Base-by-base conservation (phyloP, 2,888 invertebrate species). In the Phalera bucephala region DNA sequence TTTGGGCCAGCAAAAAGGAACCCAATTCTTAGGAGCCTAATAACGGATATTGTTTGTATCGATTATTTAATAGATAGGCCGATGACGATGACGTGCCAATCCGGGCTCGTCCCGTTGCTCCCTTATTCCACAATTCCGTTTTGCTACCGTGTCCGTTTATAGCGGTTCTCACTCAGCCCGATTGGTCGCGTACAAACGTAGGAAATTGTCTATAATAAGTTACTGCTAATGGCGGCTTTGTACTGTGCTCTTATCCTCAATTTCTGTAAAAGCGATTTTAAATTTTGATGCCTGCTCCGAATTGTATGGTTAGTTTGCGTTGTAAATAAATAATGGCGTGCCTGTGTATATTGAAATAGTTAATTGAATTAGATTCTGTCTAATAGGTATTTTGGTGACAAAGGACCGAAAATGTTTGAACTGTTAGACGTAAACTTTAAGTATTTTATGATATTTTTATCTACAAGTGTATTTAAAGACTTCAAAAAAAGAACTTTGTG, bases 181-280 rank as follows among this genome's bases (percentile, higher is more conserved):
- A 84, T 84, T 84, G 84, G 77, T 80, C 78, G 71, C 69, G 62
- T 74, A 74, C 64, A 60, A 67, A 68, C 63, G 67, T 69, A 75
- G 76, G 77, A 79, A 78, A 82, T 81, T 76, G 79, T 77, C 76
- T 65, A 74, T 78, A 76, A 77, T 77, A 77, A 80, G 65, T 80
- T 76, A 80, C 69, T 65, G 66, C 68, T 78, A 73, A 81, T 72
- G 59, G 67, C 55, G 48, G 64, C 67, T 72, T 71, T 70, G 70
- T 76, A 64, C 69, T 71, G 69, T 73, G 59, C 67, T 67, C 58
- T 71, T 72, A 67, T 68, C 59, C 68, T 61, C 66, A 64, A 69
- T 75, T 72, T 62, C 60, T 64, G 64, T 53, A 46, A 61, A 61
- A 65, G 60, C 58, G 62, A 61, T 66, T 77, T 77, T 67, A 72